phyloP scores from a whole-genome alignment of 1,140 invertebrate species.

The Conus ventricosus region DNA sequence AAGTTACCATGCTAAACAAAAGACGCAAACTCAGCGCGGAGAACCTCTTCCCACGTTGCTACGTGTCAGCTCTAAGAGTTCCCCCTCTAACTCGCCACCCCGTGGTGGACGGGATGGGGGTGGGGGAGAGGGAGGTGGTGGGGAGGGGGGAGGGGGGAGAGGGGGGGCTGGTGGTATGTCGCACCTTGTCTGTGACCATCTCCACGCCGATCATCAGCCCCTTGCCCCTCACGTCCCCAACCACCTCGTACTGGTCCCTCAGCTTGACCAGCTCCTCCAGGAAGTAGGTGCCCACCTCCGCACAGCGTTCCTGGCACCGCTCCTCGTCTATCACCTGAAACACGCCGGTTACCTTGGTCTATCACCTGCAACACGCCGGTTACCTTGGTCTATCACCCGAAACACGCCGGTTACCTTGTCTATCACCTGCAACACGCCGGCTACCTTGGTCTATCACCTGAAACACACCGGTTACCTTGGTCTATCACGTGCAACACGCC shows the following conservation, averaged over 20 bases:
- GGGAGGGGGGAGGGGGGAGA: too few species aligned
- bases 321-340: conserved; percentile 90
- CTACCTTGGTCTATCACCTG: too few species aligned
- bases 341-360: conserved; percentile 22
- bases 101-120: too few species aligned
- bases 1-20: too few species aligned
- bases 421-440: conserved; percentile 82
- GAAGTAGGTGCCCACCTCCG: conserved; percentile 88
- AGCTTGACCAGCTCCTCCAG: conserved; percentile 84
- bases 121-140: too few species aligned
- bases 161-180: background rate
- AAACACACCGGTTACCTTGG: background rate
- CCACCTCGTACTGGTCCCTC: conserved; percentile 82
- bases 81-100: too few species aligned
- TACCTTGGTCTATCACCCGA: too few species aligned
- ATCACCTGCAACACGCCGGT: background rate
- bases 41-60: too few species aligned
- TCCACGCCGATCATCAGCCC: conserved; percentile 98
- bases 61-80: too few species aligned
- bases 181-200: conserved; percentile 82
- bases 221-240: conserved; percentile 97
- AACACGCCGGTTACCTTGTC: conserved; percentile 77
- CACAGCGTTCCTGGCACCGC: conserved; percentile 87
- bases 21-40: too few species aligned
- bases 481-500: too few species aligned